Evolutionary conservation across 2,797 vertebrate species (phyloP), one percentile per base, ranked within the genome.

Genomic region (Diglossa cyanea): DNA sequence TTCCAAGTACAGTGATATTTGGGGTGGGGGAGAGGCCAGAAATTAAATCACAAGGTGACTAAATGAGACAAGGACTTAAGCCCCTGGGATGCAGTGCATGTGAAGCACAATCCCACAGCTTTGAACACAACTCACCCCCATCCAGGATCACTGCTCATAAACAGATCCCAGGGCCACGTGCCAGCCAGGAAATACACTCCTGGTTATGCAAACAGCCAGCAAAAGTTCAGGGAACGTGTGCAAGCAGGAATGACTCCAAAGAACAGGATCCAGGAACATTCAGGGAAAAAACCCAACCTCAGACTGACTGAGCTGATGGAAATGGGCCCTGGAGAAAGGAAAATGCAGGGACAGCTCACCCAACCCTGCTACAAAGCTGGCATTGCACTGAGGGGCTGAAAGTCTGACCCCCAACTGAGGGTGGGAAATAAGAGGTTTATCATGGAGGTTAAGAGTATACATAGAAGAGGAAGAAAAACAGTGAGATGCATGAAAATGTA

Each of bases 201-300:
- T 80, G 54, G 54, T 95, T 95, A 91, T 70, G 93, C 90, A 96
- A 95, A 96, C 94, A 96, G 58, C 76, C 82, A 91, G 68, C 60
- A 93, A n/a, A 40, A 74, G 87, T 88, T 90, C 91, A 90, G 91
- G 61, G 87, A 93, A 94, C 42, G 4, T 72, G 87, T 93, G 65
- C 68, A 54, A 94, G 85, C 75, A 94, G 85, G 68, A 95, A 77
- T 44, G 21, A 40, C 61, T 93, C 65, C 48, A 42, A 72, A 47
- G 17, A 93, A 68, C 76, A 94, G 81, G 93, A 91, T 83, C 91
- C 13, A 11, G 58, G 85, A 39, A 40, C 44, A 17, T 40, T 28
- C 18, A 33, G 54, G 70, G 80, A 3, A 78, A 89, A 89, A 95
- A 10, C 40, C 30, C 11, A 11, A 47, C 50, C 1, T 0, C 48